These are phyloP conservation scores for Notodonta dromedarius DNA, from an alignment of 2,888 invertebrate species.

Conservation along the genomic window DNA sequence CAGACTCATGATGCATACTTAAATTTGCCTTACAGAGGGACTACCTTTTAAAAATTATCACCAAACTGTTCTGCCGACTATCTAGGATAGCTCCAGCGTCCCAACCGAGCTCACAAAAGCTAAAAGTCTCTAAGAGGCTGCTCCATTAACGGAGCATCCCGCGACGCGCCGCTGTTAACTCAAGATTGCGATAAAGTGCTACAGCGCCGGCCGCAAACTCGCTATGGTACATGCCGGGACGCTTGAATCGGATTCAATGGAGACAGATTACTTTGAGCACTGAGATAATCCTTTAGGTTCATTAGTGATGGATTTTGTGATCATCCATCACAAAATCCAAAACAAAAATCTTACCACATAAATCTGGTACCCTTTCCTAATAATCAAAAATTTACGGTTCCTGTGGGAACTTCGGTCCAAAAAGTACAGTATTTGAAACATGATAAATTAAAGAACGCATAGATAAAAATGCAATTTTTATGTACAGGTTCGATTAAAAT, in stretches of 20 bases:
- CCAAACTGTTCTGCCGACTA: neutral
- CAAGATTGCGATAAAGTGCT: conserved; percentile 37
- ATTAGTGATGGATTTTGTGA: neutral
- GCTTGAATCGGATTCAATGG: conserved; percentile 1
- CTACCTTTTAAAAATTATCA: no score
- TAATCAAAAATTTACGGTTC: no score
- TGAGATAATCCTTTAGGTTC: neutral
- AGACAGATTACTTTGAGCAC: neutral
- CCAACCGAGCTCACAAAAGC: conserved; percentile 20
- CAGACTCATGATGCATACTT: neutral
- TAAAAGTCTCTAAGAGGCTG: conserved; percentile 34
- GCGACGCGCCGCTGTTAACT: conserved; percentile 24
- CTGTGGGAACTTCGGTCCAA: no score
- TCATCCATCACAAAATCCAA: neutral
- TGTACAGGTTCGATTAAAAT: no score
- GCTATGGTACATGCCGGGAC: neutral
- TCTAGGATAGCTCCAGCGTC: neutral
- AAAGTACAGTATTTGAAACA: no score
- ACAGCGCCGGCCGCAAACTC: conserved; percentile 14
- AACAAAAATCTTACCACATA: no score
- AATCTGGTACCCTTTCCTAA: no score
- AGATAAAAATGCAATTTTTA: no score
- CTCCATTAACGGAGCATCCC: conserved; percentile 34
- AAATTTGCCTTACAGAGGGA: no score
- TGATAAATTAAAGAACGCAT: no score